phyloP scores from a whole-genome alignment of 2,797 vertebrate species.

The Sebastes elongatus region DNA sequence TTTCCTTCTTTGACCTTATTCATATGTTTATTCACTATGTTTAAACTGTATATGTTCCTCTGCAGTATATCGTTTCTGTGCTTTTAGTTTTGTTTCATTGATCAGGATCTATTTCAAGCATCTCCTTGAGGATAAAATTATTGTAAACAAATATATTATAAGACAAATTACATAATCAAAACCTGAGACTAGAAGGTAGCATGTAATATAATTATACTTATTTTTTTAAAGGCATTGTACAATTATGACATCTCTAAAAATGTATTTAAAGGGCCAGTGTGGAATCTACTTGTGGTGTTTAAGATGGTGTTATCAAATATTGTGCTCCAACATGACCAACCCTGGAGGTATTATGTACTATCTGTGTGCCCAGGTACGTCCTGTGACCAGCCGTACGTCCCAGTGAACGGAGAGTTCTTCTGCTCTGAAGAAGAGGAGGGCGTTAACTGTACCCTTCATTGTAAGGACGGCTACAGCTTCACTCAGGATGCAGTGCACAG shows the following conservation, averaged over 20 bases:
- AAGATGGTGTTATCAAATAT: not conserved
- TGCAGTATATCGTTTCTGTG: no score
- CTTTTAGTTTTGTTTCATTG: no score
- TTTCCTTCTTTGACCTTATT: not conserved
- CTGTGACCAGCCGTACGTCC: conserved; percentile 91
- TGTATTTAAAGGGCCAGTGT: not conserved
- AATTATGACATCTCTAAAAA: not conserved
- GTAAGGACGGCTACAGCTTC: conserved; percentile 92
- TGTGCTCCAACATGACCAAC: not conserved
- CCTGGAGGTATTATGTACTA: not conserved
- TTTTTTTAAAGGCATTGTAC: not conserved
- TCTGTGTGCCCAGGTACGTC: conserved; percentile 81
- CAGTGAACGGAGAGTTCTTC: conserved; percentile 89
- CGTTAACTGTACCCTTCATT: conserved; percentile 91
- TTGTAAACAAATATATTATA: no score
- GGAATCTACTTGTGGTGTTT: not conserved
- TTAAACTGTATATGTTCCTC: not conserved
- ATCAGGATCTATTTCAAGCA: no score
- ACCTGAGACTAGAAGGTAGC: not conserved
- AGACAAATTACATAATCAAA: no score
- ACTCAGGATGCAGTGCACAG: conserved; percentile 90
- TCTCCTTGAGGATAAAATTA: no score
- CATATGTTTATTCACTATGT: not conserved
- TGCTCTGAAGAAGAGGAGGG: conserved; percentile 87
- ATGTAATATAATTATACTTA: not conserved